Evolutionary conservation across 2,888 invertebrate species (phyloP), one percentile per base, ranked within the genome.

Genomic region (Ecdyonurus torrentis): DNA sequence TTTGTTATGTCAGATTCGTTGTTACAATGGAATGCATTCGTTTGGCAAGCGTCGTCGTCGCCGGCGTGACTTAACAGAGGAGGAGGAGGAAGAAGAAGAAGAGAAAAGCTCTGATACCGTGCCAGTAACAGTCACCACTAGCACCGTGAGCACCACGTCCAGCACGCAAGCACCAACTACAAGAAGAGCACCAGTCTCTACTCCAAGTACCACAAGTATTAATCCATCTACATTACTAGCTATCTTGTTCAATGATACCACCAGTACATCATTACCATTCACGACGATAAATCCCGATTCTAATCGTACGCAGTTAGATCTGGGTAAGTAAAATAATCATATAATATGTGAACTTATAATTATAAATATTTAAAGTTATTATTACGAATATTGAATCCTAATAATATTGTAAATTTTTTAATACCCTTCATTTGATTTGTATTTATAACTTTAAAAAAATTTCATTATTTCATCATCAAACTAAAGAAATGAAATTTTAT

Each of bases 11-110:
- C 65, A 74, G 74, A 71, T 73, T 23, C 70, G 72, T 58, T 74
- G 74, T 65, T 69, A 69, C 65, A 71, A 69, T 63, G 72, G 71
- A 19, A 67, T 71, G 59, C 72, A 73, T 55, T 74, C 73, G 10
- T 74, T 71, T 67, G 73, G 74, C 23, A 67, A 71, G 60, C 67
- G 70, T 58, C 67, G 71, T 25, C 66, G 71, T 60, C 68, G 69
- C 1, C 62, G 69, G 19, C 67, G 67, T 64, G 67, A 68, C 25
- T 68, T 69, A 10, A 63, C 64, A 61, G 50, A 61, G 62, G 63
- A 66, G 24, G 24, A 52, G 64, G 64, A 66, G 60, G 64, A 50
- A 61, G 61, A 65, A 59, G 62, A 67, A 24, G 65, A 65, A 25
- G 66, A 68, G 25, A 64, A 68, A 19, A 63, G 67, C n/a, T 63